phyloP scores from a whole-genome alignment of 2,888 invertebrate species.

The Calliscelio sp. region DNA sequence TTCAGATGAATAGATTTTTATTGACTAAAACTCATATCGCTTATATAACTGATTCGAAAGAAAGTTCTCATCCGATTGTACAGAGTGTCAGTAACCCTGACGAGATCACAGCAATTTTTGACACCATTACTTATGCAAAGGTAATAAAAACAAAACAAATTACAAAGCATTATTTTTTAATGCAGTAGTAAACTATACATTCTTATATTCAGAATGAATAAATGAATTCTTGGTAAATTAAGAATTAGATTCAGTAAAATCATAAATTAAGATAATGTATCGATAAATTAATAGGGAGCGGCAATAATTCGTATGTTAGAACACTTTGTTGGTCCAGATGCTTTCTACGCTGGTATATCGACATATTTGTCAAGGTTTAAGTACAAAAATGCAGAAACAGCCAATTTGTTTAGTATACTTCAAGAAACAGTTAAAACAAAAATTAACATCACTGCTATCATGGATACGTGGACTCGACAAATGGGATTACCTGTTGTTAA shows the following conservation, averaged over 20 bases:
- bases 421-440: constrained; percentile 87
- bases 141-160: too few species aligned
- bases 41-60: constrained; percentile 91
- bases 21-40: constrained; percentile 91
- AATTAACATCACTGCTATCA: constrained; percentile 88
- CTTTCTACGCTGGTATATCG: constrained; percentile 91
- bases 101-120: constrained; percentile 96
- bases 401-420: constrained; percentile 91
- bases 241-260: too few species aligned
- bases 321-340: constrained; percentile 90
- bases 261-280: too few species aligned
- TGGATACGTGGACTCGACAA: constrained; percentile 96
- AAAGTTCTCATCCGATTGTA: constrained; percentile 96
- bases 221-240: too few species aligned
- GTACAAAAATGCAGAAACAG: constrained; percentile 92
- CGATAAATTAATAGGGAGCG: constrained; percentile 90
- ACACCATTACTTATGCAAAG: constrained; percentile 96
- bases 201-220: too few species aligned
- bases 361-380: constrained; percentile 90
- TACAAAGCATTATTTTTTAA: too few species aligned
- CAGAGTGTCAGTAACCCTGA: constrained; percentile 94
- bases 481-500: constrained; percentile 94
- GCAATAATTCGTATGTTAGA: constrained; percentile 96
- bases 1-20: constrained; percentile 92
- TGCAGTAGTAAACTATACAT: too few species aligned